Conservation (phyloP, 2,113 vertebrate species). For the Cottus gobio region DNA sequence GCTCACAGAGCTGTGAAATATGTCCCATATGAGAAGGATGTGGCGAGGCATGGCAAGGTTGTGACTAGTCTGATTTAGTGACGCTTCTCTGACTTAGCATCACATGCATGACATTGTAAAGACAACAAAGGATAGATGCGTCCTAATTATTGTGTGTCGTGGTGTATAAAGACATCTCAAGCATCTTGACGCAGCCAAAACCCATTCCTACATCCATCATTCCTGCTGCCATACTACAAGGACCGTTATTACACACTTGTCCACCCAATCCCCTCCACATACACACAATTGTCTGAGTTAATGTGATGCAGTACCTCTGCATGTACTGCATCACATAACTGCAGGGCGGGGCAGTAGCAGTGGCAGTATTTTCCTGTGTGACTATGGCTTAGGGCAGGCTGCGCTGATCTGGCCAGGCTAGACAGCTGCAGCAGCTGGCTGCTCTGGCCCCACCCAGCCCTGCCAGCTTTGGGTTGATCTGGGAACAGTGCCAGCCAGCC, state of each 20-base stretch:
- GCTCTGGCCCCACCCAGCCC: conserved; percentile 53
- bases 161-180: neutral
- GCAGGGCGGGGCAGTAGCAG: conserved; percentile 46
- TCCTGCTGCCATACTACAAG: neutral
- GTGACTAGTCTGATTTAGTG: conserved; percentile 18
- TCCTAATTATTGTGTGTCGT: conserved; percentile 11
- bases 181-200: neutral
- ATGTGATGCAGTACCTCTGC: conserved; percentile 31
- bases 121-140: conserved; percentile 14
- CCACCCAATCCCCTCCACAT: neutral
- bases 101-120: conserved; percentile 24
- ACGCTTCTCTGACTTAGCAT: conserved; percentile 19
- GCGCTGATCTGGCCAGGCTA: conserved; percentile 54
- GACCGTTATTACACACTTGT: neutral
- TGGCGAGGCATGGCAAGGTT: conserved; percentile 20
- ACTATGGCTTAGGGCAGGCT: conserved; percentile 56
- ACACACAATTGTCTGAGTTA: neutral
- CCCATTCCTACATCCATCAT: neutral
- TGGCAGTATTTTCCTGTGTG: conserved; percentile 46
- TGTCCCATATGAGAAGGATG: conserved; percentile 49
- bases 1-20: conserved; percentile 55
- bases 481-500: conserved; percentile 69
- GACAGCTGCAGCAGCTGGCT: conserved; percentile 54
- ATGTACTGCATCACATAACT: conserved; percentile 15
- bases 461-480: conserved; percentile 51